These are phyloP conservation scores for Augiades crinisus DNA, from an alignment of 2,888 invertebrate species.

Conservation along the genomic window DNA sequence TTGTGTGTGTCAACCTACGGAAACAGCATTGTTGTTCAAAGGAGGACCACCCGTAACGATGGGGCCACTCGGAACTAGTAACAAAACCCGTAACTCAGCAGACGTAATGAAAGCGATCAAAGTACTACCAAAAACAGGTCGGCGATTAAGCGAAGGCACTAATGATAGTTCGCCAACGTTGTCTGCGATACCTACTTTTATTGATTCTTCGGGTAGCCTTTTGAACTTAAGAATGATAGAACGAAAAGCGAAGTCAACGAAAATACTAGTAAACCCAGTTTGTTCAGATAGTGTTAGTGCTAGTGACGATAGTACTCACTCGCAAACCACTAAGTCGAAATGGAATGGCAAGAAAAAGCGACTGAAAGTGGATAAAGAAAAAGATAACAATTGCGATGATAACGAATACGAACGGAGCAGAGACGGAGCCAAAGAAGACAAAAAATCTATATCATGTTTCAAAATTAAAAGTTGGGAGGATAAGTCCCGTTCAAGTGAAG, in stretches of 20 bases:
- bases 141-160: slow-evolving; percentile 52
- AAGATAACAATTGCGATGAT: slow-evolving; percentile 45
- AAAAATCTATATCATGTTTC: slow-evolving; percentile 73
- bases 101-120: slow-evolving; percentile 62
- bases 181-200: slow-evolving; percentile 57
- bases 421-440: slow-evolving; percentile 62
- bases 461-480: slow-evolving; percentile 71
- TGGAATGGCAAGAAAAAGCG: slow-evolving; percentile 77
- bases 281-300: slow-evolving; percentile 66
- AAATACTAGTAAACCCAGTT: slow-evolving; percentile 74
- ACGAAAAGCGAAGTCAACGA: slow-evolving; percentile 71
- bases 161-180: slow-evolving; percentile 58
- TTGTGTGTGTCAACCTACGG: slow-evolving; percentile 85
- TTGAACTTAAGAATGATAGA: slow-evolving; percentile 72
- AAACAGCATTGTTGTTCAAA: slow-evolving; percentile 77
- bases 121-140: slow-evolving; percentile 52
- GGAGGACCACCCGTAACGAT: slow-evolving; percentile 77
- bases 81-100: slow-evolving; percentile 60
- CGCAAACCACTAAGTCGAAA: slow-evolving; percentile 57
- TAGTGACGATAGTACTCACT: slow-evolving; percentile 68
- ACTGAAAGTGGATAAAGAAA: slow-evolving; percentile 56
- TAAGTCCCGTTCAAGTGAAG: slow-evolving; percentile 65
- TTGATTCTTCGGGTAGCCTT: slow-evolving; percentile 59
- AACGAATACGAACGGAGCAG: slow-evolving; percentile 60
- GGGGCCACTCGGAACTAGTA: slow-evolving; percentile 75